Base-by-base conservation (phyloP, 2,797 vertebrate species). In the Diglossa cyanea region DNA sequence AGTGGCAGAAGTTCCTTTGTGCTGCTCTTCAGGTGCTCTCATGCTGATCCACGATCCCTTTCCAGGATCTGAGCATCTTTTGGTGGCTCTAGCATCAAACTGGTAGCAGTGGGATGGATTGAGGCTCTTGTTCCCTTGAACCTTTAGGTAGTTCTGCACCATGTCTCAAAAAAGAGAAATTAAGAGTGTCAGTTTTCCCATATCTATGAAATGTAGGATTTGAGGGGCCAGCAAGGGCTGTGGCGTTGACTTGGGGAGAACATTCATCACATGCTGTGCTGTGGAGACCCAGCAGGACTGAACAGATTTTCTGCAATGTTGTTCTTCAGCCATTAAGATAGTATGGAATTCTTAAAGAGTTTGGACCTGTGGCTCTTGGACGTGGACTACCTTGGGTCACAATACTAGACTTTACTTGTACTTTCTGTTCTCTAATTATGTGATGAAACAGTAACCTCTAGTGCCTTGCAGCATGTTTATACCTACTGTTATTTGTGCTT, bases 151-250 rank as follows among this genome's bases (percentile, higher is more conserved):
- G 55, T 70, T 92, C 61, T 92, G 23, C 4, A 47, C 9, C 14
- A 3, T 77, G 23, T 62, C 58, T 85, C 72, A 82, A n/a, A 67
- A 37, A 63, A 58, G 37, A 21, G 6, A 30, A 26, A 30, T 39
- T 3, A 33, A 26, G 16, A n/a, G 2, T 19, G 10, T 35, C 13
- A 16, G 11, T 76, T 66, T 80, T 47, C 25, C 21, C 0, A 0
- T 13, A 9, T 60, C 20, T 71, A 10, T 75, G 50, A 74, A 67
- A 48, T 7, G 0, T 0, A 13, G 25, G 2, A 6, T 24, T 40
- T 80, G 53, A 9, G 24, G 7, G 17, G 2, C 47, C 9, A 7
- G 13, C 20, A 35, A 37, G 23, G 13, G 45, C 51, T 45, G 50
- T 76, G 26, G 10, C 26, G 11, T 58, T 45, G 47, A 35, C 10